These are phyloP conservation scores for Notocelia uddmanniana DNA, from an alignment of 2,888 invertebrate genomes.

Conservation along the genomic window DNA sequence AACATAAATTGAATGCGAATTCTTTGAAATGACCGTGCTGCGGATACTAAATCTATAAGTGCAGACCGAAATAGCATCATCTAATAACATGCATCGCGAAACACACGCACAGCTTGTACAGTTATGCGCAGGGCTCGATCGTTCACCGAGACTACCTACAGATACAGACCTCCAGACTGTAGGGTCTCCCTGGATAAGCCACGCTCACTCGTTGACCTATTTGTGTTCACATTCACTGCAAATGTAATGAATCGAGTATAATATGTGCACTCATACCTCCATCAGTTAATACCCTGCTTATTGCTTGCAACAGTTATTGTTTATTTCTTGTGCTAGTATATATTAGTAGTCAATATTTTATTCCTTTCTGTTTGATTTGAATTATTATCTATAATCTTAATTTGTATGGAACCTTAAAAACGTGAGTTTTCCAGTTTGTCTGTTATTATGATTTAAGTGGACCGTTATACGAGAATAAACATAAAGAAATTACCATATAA, in stretches of 20 bases:
- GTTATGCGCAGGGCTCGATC: conserved; percentile 61
- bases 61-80: conserved; percentile 75
- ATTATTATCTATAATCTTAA: background rate
- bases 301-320: background rate
- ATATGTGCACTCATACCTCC: no score
- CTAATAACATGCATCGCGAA: conserved; percentile 72
- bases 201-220: background rate
- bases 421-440: background rate
- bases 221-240: background rate
- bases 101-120: conserved; percentile 64
- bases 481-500: conserved; percentile 46
- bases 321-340: background rate
- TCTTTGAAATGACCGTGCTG: conserved; percentile 81
- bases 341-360: background rate
- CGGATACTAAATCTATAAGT: conserved; percentile 74
- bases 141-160: conserved; percentile 46
- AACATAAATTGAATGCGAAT: conserved; percentile 81
- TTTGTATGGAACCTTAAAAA: conserved; percentile 2
- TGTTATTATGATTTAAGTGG: conserved; percentile 34
- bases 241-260: background rate
- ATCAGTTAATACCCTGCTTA: no score
- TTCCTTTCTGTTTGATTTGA: background rate
- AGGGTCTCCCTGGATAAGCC: conserved; percentile 10
- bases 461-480: conserved; percentile 40
- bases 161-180: conserved; percentile 46